A percentile compares a stretch with the other conserved stretches of the same genome.
Evolutionary conservation across 2,113 vertebrate genomes (phyloP).

Genomic region (Phoxinus phoxinus): DNA sequence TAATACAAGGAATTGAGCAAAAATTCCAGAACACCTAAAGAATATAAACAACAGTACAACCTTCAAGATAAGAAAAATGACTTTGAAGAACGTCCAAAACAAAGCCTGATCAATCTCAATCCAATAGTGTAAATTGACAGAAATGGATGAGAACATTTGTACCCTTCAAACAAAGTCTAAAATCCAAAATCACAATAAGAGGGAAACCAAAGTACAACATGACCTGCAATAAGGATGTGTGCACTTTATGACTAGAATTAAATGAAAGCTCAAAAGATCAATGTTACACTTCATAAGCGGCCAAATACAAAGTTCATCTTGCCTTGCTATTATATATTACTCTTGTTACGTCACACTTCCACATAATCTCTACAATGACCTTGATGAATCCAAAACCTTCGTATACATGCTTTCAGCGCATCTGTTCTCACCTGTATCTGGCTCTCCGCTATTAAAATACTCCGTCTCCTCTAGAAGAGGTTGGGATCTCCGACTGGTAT

Average conservation of each 20-base stretch:
- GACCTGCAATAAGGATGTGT: not conserved
- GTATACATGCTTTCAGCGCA: not conserved
- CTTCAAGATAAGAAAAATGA: not conserved
- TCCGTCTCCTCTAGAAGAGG: constrained; percentile 30
- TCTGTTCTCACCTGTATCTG: constrained; percentile 33
- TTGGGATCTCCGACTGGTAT: constrained; percentile 41
- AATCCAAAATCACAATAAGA: not conserved
- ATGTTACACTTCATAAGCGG: not conserved
- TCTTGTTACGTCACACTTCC: not conserved
- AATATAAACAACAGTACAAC: not conserved
- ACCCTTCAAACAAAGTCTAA: not conserved
- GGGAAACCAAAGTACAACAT: not conserved
- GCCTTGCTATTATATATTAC: not conserved
- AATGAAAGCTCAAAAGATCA: not conserved
- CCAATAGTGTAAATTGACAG: not conserved
- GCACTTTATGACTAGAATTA: not conserved
- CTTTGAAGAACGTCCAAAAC: not conserved
- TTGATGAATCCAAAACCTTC: not conserved
- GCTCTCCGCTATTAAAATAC: constrained; percentile 20
- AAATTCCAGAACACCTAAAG: not conserved
- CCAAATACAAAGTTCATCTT: constrained; percentile 9
- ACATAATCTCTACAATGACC: not conserved
- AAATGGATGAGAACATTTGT: not conserved
- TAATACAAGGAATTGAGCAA: not conserved
- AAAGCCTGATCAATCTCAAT: not conserved